phyloP scores from a whole-genome alignment of 2,888 invertebrate genomes.

The Strigamia transsilvanica region DNA sequence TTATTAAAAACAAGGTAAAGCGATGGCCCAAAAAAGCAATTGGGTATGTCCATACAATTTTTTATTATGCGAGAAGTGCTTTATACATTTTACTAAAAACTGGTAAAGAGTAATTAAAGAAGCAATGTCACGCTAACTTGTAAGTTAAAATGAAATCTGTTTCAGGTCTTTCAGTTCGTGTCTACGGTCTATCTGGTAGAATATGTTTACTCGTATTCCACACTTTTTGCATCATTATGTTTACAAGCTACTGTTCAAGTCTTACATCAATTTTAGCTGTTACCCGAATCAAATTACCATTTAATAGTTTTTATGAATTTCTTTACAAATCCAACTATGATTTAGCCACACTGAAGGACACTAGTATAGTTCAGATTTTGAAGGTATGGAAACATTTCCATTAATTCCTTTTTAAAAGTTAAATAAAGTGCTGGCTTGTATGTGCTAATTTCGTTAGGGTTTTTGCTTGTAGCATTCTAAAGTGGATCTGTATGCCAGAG shows the following conservation, averaged over 20 bases:
- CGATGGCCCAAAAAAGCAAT: not conserved
- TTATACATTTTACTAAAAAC: not conserved
- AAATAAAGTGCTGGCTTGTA: too few species aligned
- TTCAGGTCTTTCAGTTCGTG: not conserved
- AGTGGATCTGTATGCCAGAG: not conserved
- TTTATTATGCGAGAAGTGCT: not conserved
- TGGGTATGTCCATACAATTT: not conserved
- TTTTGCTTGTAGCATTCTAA: not conserved
- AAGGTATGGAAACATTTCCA: not conserved
- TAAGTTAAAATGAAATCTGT: not conserved
- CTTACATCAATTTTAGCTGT: conserved; percentile 2
- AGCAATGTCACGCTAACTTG: too few species aligned
- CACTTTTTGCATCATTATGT: not conserved
- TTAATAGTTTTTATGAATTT: not conserved
- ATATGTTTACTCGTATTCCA: not conserved
- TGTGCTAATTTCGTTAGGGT: not conserved
- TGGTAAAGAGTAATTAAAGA: not conserved
- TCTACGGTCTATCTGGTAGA: not conserved
- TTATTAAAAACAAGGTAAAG: not conserved
- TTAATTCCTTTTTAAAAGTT: too few species aligned
- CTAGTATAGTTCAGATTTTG: not conserved
- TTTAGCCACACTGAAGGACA: not conserved
- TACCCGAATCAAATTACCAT: not conserved
- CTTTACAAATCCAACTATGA: not conserved
- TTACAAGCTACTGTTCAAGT: not conserved